phyloP scores from a whole-genome alignment of 2,888 invertebrate genomes.

The Pasiphila rectangulata region DNA sequence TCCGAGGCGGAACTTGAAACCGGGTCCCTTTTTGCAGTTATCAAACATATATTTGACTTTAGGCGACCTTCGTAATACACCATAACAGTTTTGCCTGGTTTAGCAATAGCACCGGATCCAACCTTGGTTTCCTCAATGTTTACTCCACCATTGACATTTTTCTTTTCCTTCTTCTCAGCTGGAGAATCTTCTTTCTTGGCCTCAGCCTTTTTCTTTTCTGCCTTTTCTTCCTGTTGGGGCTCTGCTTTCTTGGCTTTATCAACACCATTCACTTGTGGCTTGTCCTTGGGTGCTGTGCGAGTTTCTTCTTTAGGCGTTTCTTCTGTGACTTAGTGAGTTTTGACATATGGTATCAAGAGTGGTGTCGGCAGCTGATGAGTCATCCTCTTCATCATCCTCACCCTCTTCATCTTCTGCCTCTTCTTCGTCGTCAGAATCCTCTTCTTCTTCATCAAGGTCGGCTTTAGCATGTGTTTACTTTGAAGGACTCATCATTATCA shows the following conservation, averaged over 20 bases:
- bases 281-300: slow-evolving; percentile 57
- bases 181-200: slow-evolving; percentile 54
- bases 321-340: slow-evolving; percentile 64
- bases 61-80: slow-evolving; percentile 93
- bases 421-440: slow-evolving; percentile 64
- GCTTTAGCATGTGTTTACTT: slow-evolving; percentile 60
- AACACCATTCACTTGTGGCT: slow-evolving; percentile 70
- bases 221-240: slow-evolving; percentile 29
- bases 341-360: slow-evolving; percentile 62
- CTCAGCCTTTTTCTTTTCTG: slow-evolving; percentile 36
- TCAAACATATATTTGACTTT: slow-evolving; percentile 92
- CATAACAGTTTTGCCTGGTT: slow-evolving; percentile 86
- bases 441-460: slow-evolving; percentile 60
- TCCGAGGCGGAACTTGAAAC: slow-evolving; percentile 92
- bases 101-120: slow-evolving; percentile 90
- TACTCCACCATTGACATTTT: slow-evolving; percentile 87
- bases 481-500: slow-evolving; percentile 76
- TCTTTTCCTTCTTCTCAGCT: slow-evolving; percentile 75
- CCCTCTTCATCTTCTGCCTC: slow-evolving; percentile 65
- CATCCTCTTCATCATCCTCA: slow-evolving; percentile 61
- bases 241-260: slow-evolving; percentile 60
- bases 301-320: slow-evolving; percentile 65
- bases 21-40: slow-evolving; percentile 85
- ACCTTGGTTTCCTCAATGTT: slow-evolving; percentile 88
- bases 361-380: slow-evolving; percentile 64